Conservation (phyloP, 2,888 invertebrate genomes). For the Autographa gamma region DNA sequence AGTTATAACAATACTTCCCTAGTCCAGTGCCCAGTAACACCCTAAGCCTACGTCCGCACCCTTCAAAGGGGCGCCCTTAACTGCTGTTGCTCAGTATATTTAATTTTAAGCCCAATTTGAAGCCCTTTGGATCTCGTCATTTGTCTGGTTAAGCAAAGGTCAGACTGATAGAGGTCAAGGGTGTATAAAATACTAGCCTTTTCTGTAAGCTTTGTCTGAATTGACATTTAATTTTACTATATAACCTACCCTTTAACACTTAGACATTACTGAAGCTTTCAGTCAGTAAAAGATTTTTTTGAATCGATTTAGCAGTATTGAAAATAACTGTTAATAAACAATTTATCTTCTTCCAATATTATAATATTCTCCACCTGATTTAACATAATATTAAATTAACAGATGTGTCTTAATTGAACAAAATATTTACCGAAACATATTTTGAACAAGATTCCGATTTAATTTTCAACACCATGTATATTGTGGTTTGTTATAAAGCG, state of each 20-base stretch:
- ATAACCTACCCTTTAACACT: background rate
- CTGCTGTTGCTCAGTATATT: conserved; percentile 6
- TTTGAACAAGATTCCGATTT: conserved; percentile 25
- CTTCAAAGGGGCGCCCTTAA: conserved; percentile 7
- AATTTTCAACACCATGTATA: conserved; percentile 17
- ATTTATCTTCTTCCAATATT: too few species aligned
- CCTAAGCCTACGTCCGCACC: conserved; percentile 6
- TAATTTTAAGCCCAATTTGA: conserved; percentile 9
- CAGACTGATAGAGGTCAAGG: conserved; percentile 6
- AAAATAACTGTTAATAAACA: too few species aligned
- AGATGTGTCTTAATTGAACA: background rate
- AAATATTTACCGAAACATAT: background rate
- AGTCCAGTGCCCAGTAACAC: conserved; percentile 1
- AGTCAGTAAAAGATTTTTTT: too few species aligned
- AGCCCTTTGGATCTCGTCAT: conserved; percentile 9
- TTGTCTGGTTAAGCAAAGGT: conserved; percentile 8
- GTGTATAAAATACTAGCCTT: background rate
- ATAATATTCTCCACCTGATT: background rate
- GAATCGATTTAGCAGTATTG: too few species aligned
- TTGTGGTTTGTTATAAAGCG: conserved; percentile 39
- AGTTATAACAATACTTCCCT: background rate
- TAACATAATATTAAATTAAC: background rate
- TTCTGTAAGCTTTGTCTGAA: background rate
- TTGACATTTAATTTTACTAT: background rate
- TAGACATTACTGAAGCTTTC: background rate